Conservation (phyloP, 2,888 invertebrate genomes). For the Epinotia nisella region DNA sequence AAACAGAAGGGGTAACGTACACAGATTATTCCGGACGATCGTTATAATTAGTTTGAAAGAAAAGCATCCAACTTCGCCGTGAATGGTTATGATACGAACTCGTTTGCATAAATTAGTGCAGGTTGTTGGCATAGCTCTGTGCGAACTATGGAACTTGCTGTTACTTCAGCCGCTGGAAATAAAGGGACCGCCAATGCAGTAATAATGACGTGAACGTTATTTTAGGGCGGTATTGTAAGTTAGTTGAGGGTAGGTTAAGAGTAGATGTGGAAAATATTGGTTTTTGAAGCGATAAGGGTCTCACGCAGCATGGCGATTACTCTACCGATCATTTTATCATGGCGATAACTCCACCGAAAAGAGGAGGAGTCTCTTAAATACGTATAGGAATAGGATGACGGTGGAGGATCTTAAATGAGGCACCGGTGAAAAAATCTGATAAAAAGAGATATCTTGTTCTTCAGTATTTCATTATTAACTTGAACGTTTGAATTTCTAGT, state of each 20-base stretch:
- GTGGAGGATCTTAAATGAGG: no score
- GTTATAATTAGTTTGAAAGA: conserved; percentile 59
- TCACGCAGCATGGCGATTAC: no score
- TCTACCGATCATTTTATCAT: no score
- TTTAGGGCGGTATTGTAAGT: conserved; percentile 31
- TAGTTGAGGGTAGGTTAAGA: not conserved
- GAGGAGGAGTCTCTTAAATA: no score
- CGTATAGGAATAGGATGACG: no score
- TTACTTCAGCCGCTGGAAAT: conserved; percentile 25
- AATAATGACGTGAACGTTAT: conserved; percentile 37
- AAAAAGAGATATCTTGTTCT: no score
- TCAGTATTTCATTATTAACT: no score
- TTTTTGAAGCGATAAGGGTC: not conserved
- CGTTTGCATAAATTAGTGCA: conserved; percentile 63
- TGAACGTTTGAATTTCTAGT: no score
- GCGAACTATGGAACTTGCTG: conserved; percentile 42
- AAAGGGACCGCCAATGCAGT: conserved; percentile 33
- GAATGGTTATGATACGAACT: conserved; percentile 52
- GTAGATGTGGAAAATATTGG: not conserved
- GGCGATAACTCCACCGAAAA: no score
- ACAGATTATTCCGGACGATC: conserved; percentile 42
- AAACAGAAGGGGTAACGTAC: conserved; percentile 26
- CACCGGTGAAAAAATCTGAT: no score
- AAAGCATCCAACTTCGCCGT: conserved; percentile 60
- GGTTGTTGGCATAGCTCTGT: conserved; percentile 51